Evolutionary conservation across 1,140 invertebrate genomes (phyloP), one percentile per base, ranked within the genome.

Genomic region (Drosophila hydei): DNA sequence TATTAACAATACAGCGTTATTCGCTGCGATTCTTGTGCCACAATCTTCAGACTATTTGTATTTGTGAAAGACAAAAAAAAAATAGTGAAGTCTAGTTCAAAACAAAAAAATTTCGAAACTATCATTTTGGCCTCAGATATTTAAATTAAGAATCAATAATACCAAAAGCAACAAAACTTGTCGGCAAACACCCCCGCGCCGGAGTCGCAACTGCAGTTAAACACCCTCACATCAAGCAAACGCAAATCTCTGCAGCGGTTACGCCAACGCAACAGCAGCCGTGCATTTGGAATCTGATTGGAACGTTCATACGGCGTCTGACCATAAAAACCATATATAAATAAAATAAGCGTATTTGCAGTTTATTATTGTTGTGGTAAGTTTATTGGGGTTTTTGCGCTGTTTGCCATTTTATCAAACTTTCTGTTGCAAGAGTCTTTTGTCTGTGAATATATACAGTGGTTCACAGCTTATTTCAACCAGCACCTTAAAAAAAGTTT

Each of bases 201-300:
- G 23, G 11, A 43, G 23, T 30, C 18, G 11, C 40, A 45, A 36
- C 55, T 56, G 54, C 64, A 59, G 27, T 23, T 27, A 54, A 48
- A 33, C 30, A 33, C 14, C 23, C 30, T 30, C 60, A 50, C 18
- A 43, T 36, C 30, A 50, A 48, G 27, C 11, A 36, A 38, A 40
- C 23, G 14, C 21, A 52, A 50, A 33, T 63, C 51, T 64, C 14
- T 56, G 45, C 60, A 69, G 42, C 54, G 18, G 55, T 43, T 51
- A 70, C 67, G 51, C 59, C 67, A 65, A 64, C 51, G 38, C 64
- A 36, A 33, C 25, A 48, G 64, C 64, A 51, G 64, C 38, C 36
- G 67, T 55, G 42, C 45, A 38, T 50, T 72, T 67, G 69, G 63
- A 60, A 72, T 72, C 63, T 60, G 42, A 54, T 72, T 72, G 70